These are phyloP conservation scores for Parotia lawesii DNA, from an alignment of 2,113 vertebrate genomes.

Conservation along the genomic window DNA sequence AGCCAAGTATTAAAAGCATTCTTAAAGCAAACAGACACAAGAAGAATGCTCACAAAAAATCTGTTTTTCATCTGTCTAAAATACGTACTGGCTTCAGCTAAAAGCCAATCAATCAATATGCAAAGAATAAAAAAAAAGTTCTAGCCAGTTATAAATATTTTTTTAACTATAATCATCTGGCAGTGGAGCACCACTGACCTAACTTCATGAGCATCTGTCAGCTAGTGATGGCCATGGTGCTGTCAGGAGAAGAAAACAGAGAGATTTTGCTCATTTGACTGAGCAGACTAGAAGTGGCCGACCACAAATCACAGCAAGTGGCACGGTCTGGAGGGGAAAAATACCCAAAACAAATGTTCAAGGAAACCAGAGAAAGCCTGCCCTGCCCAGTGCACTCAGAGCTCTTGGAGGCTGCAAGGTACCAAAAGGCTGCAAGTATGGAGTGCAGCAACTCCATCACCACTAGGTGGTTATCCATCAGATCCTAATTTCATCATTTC, in stretches of 20 bases:
- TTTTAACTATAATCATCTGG: conserved; percentile 57
- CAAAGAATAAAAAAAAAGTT: neutral
- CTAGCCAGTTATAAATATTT: conserved; percentile 53
- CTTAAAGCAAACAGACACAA: conserved; percentile 51
- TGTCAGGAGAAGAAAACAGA: neutral
- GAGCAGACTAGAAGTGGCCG: neutral
- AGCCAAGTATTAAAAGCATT: conserved; percentile 71
- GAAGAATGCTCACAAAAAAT: conserved; percentile 60
- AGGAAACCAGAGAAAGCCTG: neutral
- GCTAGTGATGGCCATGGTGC: neutral
- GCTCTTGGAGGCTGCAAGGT: neutral
- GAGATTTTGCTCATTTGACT: neutral
- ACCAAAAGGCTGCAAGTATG: neutral
- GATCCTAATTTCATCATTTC: neutral
- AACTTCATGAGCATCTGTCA: conserved; percentile 30
- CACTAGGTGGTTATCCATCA: neutral
- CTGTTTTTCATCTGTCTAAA: conserved; percentile 63
- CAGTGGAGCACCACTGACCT: conserved; percentile 54
- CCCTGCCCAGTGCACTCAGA: fast-evolving
- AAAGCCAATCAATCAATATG: conserved; percentile 68
- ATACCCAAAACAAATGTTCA: neutral
- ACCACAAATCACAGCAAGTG: neutral
- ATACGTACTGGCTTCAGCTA: conserved; percentile 59
- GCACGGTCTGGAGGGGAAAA: neutral
- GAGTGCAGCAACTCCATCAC: neutral